phyloP scores from a whole-genome alignment of 1,140 invertebrate species.

The Eriosoma lanigerum region DNA sequence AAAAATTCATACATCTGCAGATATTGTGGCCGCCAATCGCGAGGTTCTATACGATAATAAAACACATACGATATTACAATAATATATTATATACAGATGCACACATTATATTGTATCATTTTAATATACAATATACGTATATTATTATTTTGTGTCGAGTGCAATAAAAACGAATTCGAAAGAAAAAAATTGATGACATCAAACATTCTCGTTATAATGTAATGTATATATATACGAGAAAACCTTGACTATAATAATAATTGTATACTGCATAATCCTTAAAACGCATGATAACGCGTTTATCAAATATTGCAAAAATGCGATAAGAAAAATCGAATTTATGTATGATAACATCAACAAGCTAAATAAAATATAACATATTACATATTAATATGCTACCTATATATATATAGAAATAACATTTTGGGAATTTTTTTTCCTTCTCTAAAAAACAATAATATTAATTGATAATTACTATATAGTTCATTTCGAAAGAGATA shows the following conservation, averaged over 20 bases:
- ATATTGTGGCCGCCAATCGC: neutral
- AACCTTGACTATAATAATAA: constrained; percentile 9
- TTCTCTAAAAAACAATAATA: neutral
- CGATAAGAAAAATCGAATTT: constrained; percentile 9
- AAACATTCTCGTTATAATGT: neutral
- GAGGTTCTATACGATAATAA: neutral
- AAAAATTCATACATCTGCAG: neutral
- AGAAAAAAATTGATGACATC: neutral
- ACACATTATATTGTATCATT: no score
- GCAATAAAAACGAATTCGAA: constrained; percentile 14
- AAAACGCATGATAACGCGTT: neutral
- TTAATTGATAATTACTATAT: neutral
- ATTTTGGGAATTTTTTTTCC: neutral
- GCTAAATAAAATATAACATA: neutral
- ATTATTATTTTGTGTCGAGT: neutral
- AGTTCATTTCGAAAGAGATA: neutral
- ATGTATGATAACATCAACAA: neutral
- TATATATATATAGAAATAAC: neutral
- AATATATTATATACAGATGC: neutral
- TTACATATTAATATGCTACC: neutral
- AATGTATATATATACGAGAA: neutral
- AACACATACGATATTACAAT: neutral
- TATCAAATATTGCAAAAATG: neutral
- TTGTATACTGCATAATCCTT: neutral
- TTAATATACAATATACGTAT: neutral